Base-by-base conservation (phyloP, 2,113 vertebrate genomes). In the Lathamus discolor region DNA sequence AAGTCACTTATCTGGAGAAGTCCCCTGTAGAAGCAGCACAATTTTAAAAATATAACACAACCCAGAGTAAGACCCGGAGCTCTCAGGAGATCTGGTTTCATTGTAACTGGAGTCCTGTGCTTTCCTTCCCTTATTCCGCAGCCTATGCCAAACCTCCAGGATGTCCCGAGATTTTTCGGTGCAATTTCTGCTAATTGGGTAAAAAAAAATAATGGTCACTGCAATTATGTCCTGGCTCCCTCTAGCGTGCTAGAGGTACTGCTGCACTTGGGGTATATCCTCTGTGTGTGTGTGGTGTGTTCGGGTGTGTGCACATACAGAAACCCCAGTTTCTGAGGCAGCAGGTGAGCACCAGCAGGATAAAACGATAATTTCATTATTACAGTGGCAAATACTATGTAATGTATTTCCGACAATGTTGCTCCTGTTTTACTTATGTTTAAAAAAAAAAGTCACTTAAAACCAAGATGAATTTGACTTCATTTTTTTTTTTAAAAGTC, bases 221-320 rank as follows among this genome's bases (percentile, higher is more conserved):
- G 97, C 93, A 95, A 97, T 97, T 98, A 95, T 97, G 88, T 95
- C 67, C 92, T 46, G 91, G 78, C 93, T 92, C 98, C 97, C 97
- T 95, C 98, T 98, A 96, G 97, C 92, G 98, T 88, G 74, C 59
- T 24, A 48, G 80, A 74, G 91, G 12, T 90, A 91, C 68, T 83
- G 78, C 83, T 69, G 55, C 93, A 93, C 19, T 20, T 66, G 90
- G 93, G 95, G 96, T 35, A 92, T 90, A 7, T 95, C 51, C 25
- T 5, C 4, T 5, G 11, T 4, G 20, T 4, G 9, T 35, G 24
- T 4, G 28, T 2, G 44, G 29, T 2, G 24, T 13, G 6, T 5
- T 13, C 28, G 3, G 7, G 28, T 2, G 17, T 8, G 12, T 24
- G 1, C 16, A 2, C 13, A 1, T 1, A 3, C 4, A 1, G 8